Conservation (phyloP, 2,888 invertebrate genomes). For the Eupithecia vulgata region DNA sequence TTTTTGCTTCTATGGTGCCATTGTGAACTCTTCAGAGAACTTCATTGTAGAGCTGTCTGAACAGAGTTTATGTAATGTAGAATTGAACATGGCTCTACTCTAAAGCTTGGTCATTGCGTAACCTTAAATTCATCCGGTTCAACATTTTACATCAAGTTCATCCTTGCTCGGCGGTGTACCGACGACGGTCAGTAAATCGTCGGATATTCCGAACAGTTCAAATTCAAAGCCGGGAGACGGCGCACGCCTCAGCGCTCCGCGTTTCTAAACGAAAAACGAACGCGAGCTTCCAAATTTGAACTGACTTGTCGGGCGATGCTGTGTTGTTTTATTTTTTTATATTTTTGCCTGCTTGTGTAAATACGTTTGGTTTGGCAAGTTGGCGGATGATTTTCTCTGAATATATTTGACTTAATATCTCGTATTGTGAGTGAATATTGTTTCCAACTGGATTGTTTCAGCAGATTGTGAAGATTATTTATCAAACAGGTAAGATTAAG, state of each 20-base stretch:
- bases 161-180: conserved; percentile 16
- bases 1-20: too few relatives aligned
- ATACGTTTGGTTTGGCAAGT: neutral
- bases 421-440: conserved; percentile 3
- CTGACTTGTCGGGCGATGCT: conserved; percentile 20
- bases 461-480: neutral
- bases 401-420: neutral
- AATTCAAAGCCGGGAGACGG: conserved; percentile 20
- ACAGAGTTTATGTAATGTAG: neutral
- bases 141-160: conserved; percentile 16
- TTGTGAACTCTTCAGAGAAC: neutral
- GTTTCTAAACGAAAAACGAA: conserved; percentile 26
- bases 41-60: neutral
- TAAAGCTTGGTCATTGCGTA: neutral
- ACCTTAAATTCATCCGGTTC: conserved; percentile 21
- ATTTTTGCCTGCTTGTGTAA: conserved; percentile 15
- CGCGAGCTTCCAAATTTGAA: conserved; percentile 26
- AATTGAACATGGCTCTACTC: neutral
- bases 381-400: neutral
- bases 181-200: conserved; percentile 19
- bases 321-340: conserved; percentile 21
- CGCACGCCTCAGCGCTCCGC: conserved; percentile 23
- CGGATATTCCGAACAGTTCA: conserved; percentile 28
- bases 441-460: conserved; percentile 9
- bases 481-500: neutral